phyloP scores from a whole-genome alignment of 2,888 invertebrate genomes.

The Leptothorax acervorum region DNA sequence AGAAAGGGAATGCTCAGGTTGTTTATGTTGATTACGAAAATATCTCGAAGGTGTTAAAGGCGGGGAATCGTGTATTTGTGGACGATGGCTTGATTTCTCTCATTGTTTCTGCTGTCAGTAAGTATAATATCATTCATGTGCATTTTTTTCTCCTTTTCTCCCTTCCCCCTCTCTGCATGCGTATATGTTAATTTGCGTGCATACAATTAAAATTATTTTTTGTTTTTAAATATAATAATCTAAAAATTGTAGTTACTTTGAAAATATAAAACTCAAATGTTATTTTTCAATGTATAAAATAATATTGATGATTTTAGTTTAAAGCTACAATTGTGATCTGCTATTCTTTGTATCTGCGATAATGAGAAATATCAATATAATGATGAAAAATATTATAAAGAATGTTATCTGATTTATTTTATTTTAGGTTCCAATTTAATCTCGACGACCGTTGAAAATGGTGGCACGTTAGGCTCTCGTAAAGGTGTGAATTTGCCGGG shows the following conservation, averaged over 20 bases:
- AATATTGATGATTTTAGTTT: not conserved
- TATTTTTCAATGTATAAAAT: not conserved
- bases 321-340: constrained; percentile 6
- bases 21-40: constrained; percentile 98
- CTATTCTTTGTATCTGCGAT: not conserved
- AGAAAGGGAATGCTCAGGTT: constrained; percentile 91
- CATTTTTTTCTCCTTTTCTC: too few relatives aligned
- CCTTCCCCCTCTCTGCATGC: not conserved
- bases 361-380: not conserved
- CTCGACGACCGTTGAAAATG: constrained; percentile 96
- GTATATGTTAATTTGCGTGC: not conserved
- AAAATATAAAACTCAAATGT: not conserved
- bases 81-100: constrained; percentile 99
- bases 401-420: not conserved
- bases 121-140: constrained; percentile 69
- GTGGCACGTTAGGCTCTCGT: constrained; percentile 96
- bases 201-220: not conserved
- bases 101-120: constrained; percentile 91
- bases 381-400: not conserved
- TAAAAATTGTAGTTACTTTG: not conserved
- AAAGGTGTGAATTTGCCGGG: constrained; percentile 99
- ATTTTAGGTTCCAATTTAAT: constrained; percentile 86
- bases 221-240: not conserved
- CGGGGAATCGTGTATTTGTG: constrained; percentile 95
- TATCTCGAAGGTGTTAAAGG: constrained; percentile 95